Conservation (phyloP, 2,113 vertebrate species). For the Manacus vitellinus region DNA sequence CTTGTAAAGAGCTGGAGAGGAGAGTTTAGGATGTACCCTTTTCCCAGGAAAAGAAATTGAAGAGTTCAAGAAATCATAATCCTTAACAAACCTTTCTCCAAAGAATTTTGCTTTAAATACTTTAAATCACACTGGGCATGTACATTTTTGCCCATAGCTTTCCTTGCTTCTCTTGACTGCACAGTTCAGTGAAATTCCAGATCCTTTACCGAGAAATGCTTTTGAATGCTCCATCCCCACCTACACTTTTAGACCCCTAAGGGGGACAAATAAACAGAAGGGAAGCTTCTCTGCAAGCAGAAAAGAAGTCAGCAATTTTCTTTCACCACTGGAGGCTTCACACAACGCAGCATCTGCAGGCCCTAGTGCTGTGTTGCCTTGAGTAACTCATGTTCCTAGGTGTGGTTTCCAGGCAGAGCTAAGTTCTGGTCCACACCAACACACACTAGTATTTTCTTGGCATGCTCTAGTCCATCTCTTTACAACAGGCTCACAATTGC, state of each 20-base stretch:
- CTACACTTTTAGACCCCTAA: not conserved
- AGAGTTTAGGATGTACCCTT: not conserved
- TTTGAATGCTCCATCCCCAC: not conserved
- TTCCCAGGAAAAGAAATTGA: not conserved
- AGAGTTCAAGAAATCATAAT: not conserved
- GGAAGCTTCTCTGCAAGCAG: not conserved
- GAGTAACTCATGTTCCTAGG: not conserved
- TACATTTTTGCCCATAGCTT: not conserved
- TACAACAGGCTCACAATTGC: not conserved
- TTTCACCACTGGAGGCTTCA: not conserved
- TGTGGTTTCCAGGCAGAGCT: conserved; percentile 1
- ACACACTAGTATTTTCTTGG: not conserved
- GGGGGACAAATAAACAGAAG: not conserved
- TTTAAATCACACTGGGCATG: not conserved
- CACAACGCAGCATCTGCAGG: not conserved
- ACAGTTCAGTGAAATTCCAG: not conserved
- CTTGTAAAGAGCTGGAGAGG: not conserved
- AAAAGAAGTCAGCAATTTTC: not conserved
- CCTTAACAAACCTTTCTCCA: not conserved
- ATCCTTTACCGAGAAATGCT: not conserved
- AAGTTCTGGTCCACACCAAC: not conserved
- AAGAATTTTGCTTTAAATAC: not conserved
- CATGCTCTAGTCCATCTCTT: not conserved
- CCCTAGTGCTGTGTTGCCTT: not conserved
- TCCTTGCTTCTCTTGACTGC: not conserved